Evolutionary conservation across 2,113 vertebrate genomes (phyloP).

Genomic region (Puntigrus tetrazona): DNA sequence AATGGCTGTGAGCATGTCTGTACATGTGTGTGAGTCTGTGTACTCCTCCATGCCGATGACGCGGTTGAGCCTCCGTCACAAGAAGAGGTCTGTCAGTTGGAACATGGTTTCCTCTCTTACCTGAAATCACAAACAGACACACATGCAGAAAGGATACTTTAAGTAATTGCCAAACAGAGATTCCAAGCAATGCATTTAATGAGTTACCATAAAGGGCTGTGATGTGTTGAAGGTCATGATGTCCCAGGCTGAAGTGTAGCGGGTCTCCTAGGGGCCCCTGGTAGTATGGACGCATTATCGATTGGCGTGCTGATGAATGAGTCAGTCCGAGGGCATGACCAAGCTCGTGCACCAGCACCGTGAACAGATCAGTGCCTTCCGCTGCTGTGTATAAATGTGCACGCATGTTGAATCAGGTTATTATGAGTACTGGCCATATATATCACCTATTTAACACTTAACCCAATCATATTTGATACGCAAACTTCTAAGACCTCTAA

Average conservation of each 20-base stretch:
- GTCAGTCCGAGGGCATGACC: slow-evolving; percentile 77
- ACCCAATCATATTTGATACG: neutral
- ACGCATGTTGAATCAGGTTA: neutral
- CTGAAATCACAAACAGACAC: slow-evolving; percentile 54
- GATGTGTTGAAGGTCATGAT: slow-evolving; percentile 56
- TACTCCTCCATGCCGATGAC: slow-evolving; percentile 53
- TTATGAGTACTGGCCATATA: neutral
- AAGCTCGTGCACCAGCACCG: slow-evolving; percentile 77
- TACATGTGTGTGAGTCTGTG: slow-evolving; percentile 50
- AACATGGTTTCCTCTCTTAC: slow-evolving; percentile 60
- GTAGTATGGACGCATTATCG: slow-evolving; percentile 80
- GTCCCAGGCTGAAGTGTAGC: slow-evolving; percentile 56
- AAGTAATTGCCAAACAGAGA: neutral
- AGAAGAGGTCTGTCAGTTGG: slow-evolving; percentile 55
- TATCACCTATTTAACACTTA: neutral
- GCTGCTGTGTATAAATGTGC: slow-evolving; percentile 57
- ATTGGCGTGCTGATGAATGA: slow-evolving; percentile 73
- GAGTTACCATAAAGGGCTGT: slow-evolving; percentile 58
- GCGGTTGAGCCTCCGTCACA: slow-evolving; percentile 51
- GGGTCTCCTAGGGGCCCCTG: slow-evolving; percentile 78
- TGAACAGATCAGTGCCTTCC: slow-evolving; percentile 77
- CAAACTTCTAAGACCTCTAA: too few species aligned
- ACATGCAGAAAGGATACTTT: neutral
- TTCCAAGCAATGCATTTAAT: neutral
- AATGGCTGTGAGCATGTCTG: slow-evolving; percentile 32